Percentiles rank a stretch among this genome's conserved stretches.
Conservation (phyloP, 2,113 vertebrate species). For the Urocolius indicus region DNA sequence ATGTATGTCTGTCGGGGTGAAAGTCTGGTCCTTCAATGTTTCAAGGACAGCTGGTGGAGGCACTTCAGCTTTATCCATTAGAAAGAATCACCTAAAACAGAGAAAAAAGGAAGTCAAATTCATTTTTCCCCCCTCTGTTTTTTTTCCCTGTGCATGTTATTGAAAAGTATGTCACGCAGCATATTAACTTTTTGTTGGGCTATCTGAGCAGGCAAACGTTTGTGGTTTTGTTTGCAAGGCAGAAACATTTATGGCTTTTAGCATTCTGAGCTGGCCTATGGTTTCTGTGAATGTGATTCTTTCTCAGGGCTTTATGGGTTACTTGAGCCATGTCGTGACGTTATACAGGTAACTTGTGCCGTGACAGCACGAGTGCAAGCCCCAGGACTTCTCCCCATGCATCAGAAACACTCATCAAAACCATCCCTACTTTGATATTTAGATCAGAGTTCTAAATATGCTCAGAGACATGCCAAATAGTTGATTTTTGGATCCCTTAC, state of each 20-base stretch:
- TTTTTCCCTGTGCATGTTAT: background rate
- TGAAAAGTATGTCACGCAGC: background rate
- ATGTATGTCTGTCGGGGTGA: background rate
- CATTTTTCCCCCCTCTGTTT: background rate
- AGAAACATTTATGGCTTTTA: background rate
- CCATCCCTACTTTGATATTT: conserved; percentile 9
- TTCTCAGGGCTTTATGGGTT: background rate
- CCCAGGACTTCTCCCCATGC: background rate
- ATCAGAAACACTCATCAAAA: background rate
- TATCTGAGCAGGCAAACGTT: background rate
- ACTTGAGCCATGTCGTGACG: background rate
- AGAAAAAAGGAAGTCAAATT: background rate
- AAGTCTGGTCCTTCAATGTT: background rate
- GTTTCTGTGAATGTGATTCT: background rate
- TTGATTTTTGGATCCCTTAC: conserved; percentile 29
- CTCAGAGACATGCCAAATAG: conserved; percentile 27
- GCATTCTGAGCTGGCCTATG: background rate
- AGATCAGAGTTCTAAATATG: conserved; percentile 15
- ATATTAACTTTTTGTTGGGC: background rate
- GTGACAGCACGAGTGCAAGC: background rate
- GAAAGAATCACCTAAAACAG: background rate
- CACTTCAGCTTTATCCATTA: background rate
- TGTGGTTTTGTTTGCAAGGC: background rate
- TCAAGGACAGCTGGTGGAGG: background rate
- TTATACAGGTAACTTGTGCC: background rate